Evolutionary conservation across 2,888 invertebrate species (phyloP).

Genomic region (Eupithecia vulgata): DNA sequence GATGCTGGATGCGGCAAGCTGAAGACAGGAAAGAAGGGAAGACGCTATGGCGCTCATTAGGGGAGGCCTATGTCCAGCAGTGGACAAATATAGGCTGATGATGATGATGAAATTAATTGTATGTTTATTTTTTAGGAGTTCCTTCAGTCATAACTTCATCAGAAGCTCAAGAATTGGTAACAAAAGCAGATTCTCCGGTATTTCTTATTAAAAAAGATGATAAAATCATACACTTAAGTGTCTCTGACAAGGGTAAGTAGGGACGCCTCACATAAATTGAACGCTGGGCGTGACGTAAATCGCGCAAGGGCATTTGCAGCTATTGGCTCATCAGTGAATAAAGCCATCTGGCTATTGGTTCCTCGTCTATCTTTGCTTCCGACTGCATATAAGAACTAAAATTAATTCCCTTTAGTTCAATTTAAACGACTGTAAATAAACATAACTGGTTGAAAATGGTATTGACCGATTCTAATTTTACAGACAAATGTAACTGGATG

Average conservation of each 20-base stretch:
- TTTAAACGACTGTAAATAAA: not conserved
- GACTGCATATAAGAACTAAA: not conserved
- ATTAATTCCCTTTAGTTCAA: not conserved
- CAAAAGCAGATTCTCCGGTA: conserved; percentile 51
- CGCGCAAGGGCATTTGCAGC: not conserved
- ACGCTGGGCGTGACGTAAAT: not conserved
- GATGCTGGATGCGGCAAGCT: too few relatives aligned
- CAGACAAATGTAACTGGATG: conserved; percentile 73
- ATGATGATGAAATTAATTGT: not conserved
- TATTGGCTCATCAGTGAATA: not conserved
- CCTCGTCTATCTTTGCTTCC: not conserved
- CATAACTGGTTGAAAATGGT: not conserved
- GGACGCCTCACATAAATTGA: not conserved
- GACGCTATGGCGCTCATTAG: too few relatives aligned
- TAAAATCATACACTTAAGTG: conserved; percentile 56
- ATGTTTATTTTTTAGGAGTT: conserved; percentile 52
- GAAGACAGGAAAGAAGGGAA: too few relatives aligned
- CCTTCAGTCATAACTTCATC: conserved; percentile 43
- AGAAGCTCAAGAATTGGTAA: conserved; percentile 48
- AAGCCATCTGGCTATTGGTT: not conserved
- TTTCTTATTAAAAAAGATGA: conserved; percentile 54
- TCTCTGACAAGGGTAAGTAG: conserved; percentile 61
- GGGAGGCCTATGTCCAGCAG: too few relatives aligned
- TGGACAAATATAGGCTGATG: too few relatives aligned
- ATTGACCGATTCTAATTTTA: not conserved